Evolutionary conservation across 2,113 vertebrate species (phyloP).

Genomic region (Calypte anna): DNA sequence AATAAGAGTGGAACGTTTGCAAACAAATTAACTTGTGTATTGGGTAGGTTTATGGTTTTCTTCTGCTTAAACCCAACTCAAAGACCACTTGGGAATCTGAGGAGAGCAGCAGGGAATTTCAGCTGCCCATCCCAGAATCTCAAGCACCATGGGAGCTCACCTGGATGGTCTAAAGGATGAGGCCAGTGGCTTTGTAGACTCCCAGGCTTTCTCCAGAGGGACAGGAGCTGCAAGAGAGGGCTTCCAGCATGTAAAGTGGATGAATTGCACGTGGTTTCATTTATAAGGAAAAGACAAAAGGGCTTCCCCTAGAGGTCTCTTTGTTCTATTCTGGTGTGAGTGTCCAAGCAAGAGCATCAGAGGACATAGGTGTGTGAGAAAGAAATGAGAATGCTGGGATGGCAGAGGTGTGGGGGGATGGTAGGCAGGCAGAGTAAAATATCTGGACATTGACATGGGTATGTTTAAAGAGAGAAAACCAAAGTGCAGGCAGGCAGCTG

Average conservation of each 20-base stretch:
- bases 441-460: background rate
- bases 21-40: conserved; percentile 5
- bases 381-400: background rate
- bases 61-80: background rate
- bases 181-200: background rate
- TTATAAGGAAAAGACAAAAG: background rate
- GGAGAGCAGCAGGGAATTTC: background rate
- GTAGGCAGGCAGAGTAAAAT: background rate
- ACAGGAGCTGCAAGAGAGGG: background rate
- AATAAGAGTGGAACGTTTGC: background rate
- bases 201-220: background rate
- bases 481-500: background rate
- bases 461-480: background rate
- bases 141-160: background rate
- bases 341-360: background rate
- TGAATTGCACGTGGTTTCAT: background rate
- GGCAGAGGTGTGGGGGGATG: background rate
- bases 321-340: background rate
- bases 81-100: background rate
- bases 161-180: background rate
- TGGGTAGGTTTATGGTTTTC: background rate
- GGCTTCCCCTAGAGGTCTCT: background rate
- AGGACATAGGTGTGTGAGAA: background rate
- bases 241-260: fast-evolving
- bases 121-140: background rate